phyloP scores from a whole-genome alignment of 2,113 vertebrate species.

The Tragelaphus scriptus region DNA sequence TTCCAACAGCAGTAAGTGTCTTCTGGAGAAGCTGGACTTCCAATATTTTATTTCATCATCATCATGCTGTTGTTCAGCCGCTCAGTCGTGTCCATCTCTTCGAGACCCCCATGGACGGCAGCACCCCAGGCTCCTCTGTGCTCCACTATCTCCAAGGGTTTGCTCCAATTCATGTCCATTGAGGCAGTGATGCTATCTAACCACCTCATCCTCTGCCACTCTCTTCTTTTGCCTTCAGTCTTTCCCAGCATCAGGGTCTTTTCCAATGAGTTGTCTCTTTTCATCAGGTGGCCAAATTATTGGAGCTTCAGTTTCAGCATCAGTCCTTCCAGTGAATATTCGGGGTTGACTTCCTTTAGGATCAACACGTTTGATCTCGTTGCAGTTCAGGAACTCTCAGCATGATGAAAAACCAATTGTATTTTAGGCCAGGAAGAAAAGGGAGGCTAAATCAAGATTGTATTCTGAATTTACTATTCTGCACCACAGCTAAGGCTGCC shows the following conservation, averaged over 20 bases:
- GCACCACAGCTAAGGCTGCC: not conserved
- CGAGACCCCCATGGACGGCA: not conserved
- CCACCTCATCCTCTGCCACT: not conserved
- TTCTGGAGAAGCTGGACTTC: not conserved
- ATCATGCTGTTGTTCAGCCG: rapidly evolving
- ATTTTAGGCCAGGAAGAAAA: not conserved
- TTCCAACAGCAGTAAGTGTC: not conserved
- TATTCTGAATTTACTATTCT: not conserved
- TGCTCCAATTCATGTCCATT: not conserved
- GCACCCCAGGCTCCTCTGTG: not conserved
- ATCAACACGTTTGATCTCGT: not conserved
- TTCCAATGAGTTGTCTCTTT: not conserved
- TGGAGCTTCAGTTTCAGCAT: not conserved
- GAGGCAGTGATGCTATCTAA: not conserved
- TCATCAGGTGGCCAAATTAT: not conserved
- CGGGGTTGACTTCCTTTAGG: not conserved
- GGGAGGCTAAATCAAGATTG: not conserved
- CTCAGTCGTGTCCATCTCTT: not conserved
- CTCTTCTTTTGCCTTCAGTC: not conserved
- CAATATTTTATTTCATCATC: not conserved
- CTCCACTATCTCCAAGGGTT: not conserved
- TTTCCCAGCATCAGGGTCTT: not conserved
- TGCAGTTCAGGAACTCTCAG: not conserved
- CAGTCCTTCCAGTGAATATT: not conserved
- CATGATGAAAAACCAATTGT: not conserved